Percentiles rank a stretch among this genome's conserved stretches.
phyloP scores from a whole-genome alignment of 2,888 invertebrate genomes.

The Omphaloscelis lunosa region DNA sequence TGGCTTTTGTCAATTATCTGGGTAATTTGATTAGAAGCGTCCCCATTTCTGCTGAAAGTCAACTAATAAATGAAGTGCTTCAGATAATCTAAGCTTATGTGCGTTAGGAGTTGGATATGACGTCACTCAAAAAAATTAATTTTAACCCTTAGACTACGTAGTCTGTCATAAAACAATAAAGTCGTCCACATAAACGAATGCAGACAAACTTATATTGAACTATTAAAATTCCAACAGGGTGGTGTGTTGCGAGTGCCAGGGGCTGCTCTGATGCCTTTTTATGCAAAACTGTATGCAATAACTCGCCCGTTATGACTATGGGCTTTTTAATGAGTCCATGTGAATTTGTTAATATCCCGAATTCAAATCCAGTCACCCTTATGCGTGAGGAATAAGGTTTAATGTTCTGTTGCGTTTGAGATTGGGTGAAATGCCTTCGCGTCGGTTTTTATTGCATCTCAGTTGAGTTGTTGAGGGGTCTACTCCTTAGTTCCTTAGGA shows the following conservation, averaged over 20 bases:
- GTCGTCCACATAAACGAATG: conserved; percentile 64
- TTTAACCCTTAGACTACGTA: background rate
- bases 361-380: conserved; percentile 33
- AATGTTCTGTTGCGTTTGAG: conserved; percentile 37
- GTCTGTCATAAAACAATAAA: conserved; percentile 69
- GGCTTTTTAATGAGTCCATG: conserved; percentile 79
- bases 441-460: conserved; percentile 68
- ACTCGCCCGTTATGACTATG: conserved; percentile 76
- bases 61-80: background rate
- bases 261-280: conserved; percentile 73
- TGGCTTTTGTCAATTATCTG: conserved; percentile 41
- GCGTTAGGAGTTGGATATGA: conserved; percentile 1
- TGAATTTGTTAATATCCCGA: conserved; percentile 67
- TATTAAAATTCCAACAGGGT: conserved; percentile 81
- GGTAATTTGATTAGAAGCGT: conserved; percentile 14
- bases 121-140: conserved; percentile 32
- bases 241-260: conserved; percentile 42
- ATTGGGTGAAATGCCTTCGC: conserved; percentile 55
- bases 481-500: conserved; percentile 53
- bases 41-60: conserved; percentile 27
- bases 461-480: conserved; percentile 54
- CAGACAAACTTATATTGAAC: conserved; percentile 76
- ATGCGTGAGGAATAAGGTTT: conserved; percentile 56
- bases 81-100: conserved; percentile 11
- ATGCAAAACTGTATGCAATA: conserved; percentile 86